A percentile compares a stretch with the other conserved stretches of the same genome.
Conservation (phyloP, 2,888 invertebrate species). For the Trissonchulus latispiculum region DNA sequence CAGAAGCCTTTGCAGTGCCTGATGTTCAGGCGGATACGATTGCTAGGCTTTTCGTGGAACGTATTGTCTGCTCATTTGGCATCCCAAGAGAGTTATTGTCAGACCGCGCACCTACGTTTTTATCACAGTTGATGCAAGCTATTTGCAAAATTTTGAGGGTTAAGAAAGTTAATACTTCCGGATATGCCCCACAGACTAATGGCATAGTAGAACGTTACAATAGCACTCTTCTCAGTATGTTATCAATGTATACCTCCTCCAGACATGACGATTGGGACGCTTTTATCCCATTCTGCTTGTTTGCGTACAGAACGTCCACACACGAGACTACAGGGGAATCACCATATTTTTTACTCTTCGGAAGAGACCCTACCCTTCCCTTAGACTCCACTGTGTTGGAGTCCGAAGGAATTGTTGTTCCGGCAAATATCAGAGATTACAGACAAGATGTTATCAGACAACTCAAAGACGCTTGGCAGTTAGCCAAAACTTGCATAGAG, state of each 20-base stretch:
- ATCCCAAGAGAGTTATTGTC: conserved; percentile 29
- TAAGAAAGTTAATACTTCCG: conserved; percentile 24
- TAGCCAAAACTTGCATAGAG: background rate
- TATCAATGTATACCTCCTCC: conserved; percentile 30
- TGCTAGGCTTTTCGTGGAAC: conserved; percentile 31
- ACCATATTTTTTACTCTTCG: conserved; percentile 27
- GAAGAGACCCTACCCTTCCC: conserved; percentile 27
- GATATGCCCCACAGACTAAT: conserved; percentile 30
- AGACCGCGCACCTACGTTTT: conserved; percentile 33
- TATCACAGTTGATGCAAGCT: conserved; percentile 23
- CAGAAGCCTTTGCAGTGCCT: conserved; percentile 35
- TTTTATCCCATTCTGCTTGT: conserved; percentile 28
- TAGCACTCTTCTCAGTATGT: conserved; percentile 28
- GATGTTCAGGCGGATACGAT: conserved; percentile 37
- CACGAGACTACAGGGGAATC: conserved; percentile 28
- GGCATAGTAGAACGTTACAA: conserved; percentile 34
- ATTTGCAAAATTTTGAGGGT: conserved; percentile 27
- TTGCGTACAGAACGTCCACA: conserved; percentile 30
- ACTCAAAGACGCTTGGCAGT: background rate
- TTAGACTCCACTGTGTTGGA: conserved; percentile 18
- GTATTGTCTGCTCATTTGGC: conserved; percentile 30
- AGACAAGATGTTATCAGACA: background rate
- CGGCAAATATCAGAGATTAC: conserved; percentile 8
- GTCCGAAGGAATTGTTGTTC: too few species aligned
- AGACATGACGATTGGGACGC: conserved; percentile 34